Evolutionary conservation across 2,797 vertebrate species (phyloP).

Genomic region (Sebastes nivosus): DNA sequence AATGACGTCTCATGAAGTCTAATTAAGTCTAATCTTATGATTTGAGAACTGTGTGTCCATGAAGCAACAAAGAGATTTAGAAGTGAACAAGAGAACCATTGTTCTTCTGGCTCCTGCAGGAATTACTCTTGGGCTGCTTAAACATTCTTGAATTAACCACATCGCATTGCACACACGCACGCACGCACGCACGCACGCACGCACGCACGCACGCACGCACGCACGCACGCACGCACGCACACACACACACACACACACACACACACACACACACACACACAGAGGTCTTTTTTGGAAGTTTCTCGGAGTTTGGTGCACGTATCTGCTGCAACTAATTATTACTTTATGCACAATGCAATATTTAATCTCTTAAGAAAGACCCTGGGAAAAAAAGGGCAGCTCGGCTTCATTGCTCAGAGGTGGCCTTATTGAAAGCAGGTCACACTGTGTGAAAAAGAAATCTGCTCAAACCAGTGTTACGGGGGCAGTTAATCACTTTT

Average conservation of each 20-base stretch:
- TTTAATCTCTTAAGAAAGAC: constrained; percentile 58
- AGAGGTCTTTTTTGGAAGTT: constrained; percentile 30
- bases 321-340: constrained; percentile 56
- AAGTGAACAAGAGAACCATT: constrained; percentile 79
- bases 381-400: constrained; percentile 24
- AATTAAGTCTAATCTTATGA: constrained; percentile 47
- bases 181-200: not conserved
- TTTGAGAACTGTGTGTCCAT: constrained; percentile 44
- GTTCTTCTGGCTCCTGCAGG: constrained; percentile 75
- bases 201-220: no score
- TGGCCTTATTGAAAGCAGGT: constrained; percentile 57
- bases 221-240: not conserved
- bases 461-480: constrained; percentile 13
- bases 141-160: constrained; percentile 77
- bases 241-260: not conserved
- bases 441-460: constrained; percentile 47
- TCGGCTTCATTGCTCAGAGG: constrained; percentile 31
- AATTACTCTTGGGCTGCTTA: constrained; percentile 79
- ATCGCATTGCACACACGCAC: constrained; percentile 42
- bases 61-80: constrained; percentile 70
- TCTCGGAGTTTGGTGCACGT: constrained; percentile 44
- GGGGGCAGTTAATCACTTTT: constrained; percentile 46
- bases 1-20: constrained; percentile 11
- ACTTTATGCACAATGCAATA: constrained; percentile 50
- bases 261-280: no score